Percentiles rank a stretch among this genome's conserved stretches.
phyloP scores from a whole-genome alignment of 2,888 invertebrate species.

The Synergus laeviventris region DNA sequence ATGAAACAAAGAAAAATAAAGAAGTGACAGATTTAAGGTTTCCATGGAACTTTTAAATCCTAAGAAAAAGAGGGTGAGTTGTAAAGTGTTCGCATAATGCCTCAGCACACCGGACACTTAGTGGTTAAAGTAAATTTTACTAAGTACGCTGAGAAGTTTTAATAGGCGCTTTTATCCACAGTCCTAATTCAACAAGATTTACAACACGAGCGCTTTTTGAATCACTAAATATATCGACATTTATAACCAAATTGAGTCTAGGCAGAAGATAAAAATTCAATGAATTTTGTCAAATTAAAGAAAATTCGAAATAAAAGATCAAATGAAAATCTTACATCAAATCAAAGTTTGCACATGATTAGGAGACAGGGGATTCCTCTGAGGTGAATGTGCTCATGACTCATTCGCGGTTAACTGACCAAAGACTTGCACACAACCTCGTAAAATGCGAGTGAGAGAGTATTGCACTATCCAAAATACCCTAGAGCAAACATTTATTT shows the following conservation, averaged over 20 bases:
- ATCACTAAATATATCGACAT: slow-evolving; percentile 3
- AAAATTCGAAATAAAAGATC: not conserved
- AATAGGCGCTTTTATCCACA: slow-evolving; percentile 61
- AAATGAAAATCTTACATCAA: not conserved
- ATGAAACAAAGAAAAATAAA: not conserved
- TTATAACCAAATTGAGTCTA: not conserved
- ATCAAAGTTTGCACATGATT: not conserved
- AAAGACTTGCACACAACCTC: slow-evolving; percentile 23
- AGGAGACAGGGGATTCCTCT: slow-evolving; percentile 5
- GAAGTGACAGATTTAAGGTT: slow-evolving; percentile 7
- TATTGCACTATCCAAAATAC: slow-evolving; percentile 37
- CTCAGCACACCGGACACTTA: slow-evolving; percentile 48
- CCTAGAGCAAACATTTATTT: slow-evolving; percentile 26
- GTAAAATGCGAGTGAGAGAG: slow-evolving; percentile 3
- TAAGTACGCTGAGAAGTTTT: slow-evolving; percentile 64
- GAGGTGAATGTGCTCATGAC: slow-evolving; percentile 32
- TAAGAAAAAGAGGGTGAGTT: slow-evolving; percentile 44
- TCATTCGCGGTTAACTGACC: slow-evolving; percentile 12
- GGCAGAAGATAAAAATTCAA: not conserved
- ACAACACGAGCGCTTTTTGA: slow-evolving; percentile 47
- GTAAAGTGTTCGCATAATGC: slow-evolving; percentile 49
- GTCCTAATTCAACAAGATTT: slow-evolving; percentile 57
- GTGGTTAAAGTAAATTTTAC: slow-evolving; percentile 59
- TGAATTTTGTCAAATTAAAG: not conserved
- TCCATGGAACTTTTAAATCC: slow-evolving; percentile 42